Evolutionary conservation across 1,140 invertebrate genomes (phyloP), one percentile per base, ranked within the genome.

Genomic region (Gryon sp.): DNA sequence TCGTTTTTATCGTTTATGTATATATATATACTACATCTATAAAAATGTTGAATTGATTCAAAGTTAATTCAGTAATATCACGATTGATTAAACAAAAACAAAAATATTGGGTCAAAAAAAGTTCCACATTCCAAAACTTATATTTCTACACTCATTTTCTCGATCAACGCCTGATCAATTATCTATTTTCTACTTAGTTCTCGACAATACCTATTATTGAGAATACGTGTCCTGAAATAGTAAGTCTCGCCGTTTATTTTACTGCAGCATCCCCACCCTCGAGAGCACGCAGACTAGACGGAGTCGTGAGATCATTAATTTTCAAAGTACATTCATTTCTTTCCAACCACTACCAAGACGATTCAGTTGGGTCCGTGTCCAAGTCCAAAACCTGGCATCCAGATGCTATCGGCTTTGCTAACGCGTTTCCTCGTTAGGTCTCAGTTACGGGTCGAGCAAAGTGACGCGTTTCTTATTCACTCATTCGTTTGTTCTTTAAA

Each of bases 281-380:
- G 53, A 26, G 19, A 43, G 34, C 14, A 26, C 43, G 14, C 45
- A 73, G 74, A 76, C 68, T 74, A 80, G 78, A 70, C 69, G 69
- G 74, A 76, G 73, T 80, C 66, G 78, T 57, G 65, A 43, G 81
- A 82, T 84, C 86, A 86, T 88, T 87, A 87, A 87, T 87, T 83
- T 83, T 82, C 82, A 70, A 66, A 80, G 74, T 82, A 84, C 84
- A 88, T 88, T 86, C 83, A 88, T 87, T 86, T 86, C 78, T 78
- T 79, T n/a, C 45, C 62, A 63, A 76, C 73, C 59, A 73, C 68
- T 79, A 76, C 73, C 40, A 68, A 66, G 63, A 59, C 62, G 43
- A 11, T 38, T 60, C 28, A 41, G 59, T 62, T 65, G 65, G 65
- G 38, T 73, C 69, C 76, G 52, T 78, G 76, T 78, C 69, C 68